A percentile compares a stretch with the other conserved stretches of the same genome.
Evolutionary conservation across 1,140 invertebrate genomes (phyloP).

Genomic region (Temnothorax longispinosus): DNA sequence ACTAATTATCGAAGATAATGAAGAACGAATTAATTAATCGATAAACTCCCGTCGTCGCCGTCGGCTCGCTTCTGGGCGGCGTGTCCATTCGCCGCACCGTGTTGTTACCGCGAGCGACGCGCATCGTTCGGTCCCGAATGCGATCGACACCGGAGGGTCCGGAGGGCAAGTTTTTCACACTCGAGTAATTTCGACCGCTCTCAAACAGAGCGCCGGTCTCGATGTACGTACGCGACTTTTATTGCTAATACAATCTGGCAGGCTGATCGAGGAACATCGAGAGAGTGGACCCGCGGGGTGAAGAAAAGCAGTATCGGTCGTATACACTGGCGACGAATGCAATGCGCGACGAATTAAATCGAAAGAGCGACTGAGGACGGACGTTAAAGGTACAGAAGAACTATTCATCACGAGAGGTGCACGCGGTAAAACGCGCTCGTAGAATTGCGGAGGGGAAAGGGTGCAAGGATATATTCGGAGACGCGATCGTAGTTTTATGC

Average conservation of each 20-base stretch:
- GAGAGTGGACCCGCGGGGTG: neutral
- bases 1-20: conserved; percentile 69
- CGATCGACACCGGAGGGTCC: conserved; percentile 25
- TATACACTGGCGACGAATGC: neutral
- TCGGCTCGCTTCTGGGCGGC: neutral
- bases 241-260: conserved; percentile 74
- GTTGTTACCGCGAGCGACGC: conserved; percentile 16
- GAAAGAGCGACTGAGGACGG: conserved; percentile 10
- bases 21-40: conserved; percentile 73
- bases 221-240: conserved; percentile 64
- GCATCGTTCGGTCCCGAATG: neutral
- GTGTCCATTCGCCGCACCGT: neutral
- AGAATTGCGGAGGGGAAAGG: conserved; percentile 18
- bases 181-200: conserved; percentile 61
- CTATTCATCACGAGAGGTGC: conserved; percentile 63
- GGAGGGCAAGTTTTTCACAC: conserved; percentile 73
- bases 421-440: conserved; percentile 56
- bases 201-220: neutral
- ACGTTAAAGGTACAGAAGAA: conserved; percentile 42
- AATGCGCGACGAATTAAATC: conserved; percentile 61
- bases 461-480: conserved; percentile 49
- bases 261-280: conserved; percentile 42
- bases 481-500: conserved; percentile 77
- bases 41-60: conserved; percentile 57
- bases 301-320: conserved; percentile 38